Base-by-base conservation (phyloP, 2,113 vertebrate species). In the Triplophysa siluroides region DNA sequence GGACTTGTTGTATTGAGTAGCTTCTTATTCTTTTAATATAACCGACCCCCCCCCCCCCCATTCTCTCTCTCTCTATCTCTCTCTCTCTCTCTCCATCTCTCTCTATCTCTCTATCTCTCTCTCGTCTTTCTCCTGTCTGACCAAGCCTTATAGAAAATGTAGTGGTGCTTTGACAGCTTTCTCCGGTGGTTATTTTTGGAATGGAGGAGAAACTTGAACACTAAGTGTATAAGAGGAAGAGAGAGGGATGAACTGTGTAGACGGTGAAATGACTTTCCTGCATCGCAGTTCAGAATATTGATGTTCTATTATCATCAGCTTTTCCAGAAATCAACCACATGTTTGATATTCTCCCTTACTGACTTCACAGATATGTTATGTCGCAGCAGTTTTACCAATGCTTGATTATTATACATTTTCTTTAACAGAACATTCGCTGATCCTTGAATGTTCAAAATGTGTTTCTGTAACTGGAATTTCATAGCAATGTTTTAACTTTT, bases 131-230 rank as follows among this genome's bases (percentile, higher is more conserved):
- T 18, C 54, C 69, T 58, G 29, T 38, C 50, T 72, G 50, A 2
- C 26, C 52, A 41, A n/a, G 69, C 29, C 26, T 58, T 19, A 7
- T n/a, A 38, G 45, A 29, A 29, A 70, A 73, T 73, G 70, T 73
- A 23, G 70, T 19, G 14, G 0, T 4, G 29, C 70, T 43, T 41
- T 73, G 70, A 73, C 70, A 60, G 54, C 12, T 73, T 33, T 73
- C 70, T 56, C 33, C 38, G 19, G 8, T 73, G n/a, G 54, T 60
- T 73, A 73, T 73, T 73, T 73, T 60, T 60, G 29, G 29, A 73
- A n/a, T 41, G 0, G 12, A 73, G 54, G 70, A 72, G 69, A 72
- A 72, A 56, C 52, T 23, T 3, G 54, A 58, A 58, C 8, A 52
- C 69, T 71, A 71, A 71, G n/a, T 58, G 70, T 73, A 13, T 38